Base-by-base conservation (phyloP, 2,888 invertebrate genomes). In the Drosophila hamatofila region DNA sequence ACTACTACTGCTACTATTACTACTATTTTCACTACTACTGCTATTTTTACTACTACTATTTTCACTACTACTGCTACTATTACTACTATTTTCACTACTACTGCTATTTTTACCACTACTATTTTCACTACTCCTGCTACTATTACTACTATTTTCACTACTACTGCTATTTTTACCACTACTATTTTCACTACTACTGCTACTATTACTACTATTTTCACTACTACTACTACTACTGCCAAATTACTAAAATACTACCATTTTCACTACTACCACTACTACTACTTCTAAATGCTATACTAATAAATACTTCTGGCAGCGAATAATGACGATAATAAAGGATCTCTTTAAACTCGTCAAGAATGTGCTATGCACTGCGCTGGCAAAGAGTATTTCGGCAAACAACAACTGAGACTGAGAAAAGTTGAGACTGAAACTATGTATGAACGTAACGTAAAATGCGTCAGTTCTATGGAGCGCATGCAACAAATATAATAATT, bases 401-500 rank as follows among this genome's bases (percentile, higher is more conserved):
- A 44, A 44, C 27, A 58, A 27, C 25, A 51, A 42, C 23, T 42
- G 35, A 16, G 44, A 52, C 58, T 52, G 62, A 49, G 41, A 49
- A 62, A 52, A 56, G 59, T 71, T 72, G 65, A 70, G 61, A 75
- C 54, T n/a, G 41, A 67, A 80, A 74, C 76, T 81, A 76, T 76
- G 73, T 4, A 66, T 79, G 73, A 68, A 72, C 30, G 73, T 68
- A 78, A 62, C 49, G 52, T 62, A 35, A 72, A 78, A 78, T 68
- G 63, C 63, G 78, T 48, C 46, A 46, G 46, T 46, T 80, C 68
- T 75, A 72, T 48, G 66, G 63, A 68, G 69, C 41, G 49, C 41
- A 66, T 54, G 65, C 46, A 66, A 62, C 67, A 68, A 66, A 64
- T 60, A 72, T 82, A 72, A 80, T 72, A 72, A 80, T 72, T 80